Evolutionary conservation across 2,113 vertebrate species (phyloP), one percentile per base, ranked within the genome.

Genomic region (Apodemus sylvaticus): DNA sequence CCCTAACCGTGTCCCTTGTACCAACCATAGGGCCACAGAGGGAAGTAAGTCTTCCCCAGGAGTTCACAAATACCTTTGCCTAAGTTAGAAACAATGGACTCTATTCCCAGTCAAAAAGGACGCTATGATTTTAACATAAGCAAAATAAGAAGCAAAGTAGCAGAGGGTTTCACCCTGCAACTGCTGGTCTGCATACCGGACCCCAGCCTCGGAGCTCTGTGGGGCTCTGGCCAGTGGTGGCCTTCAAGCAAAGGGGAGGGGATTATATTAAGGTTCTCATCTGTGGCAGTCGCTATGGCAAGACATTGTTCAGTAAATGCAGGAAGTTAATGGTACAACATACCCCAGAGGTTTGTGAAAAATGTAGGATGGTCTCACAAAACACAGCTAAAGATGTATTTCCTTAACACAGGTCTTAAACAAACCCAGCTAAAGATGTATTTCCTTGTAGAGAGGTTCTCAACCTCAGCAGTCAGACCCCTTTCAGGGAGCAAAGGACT

Each of bases 81-180:
- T 89, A 94, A 96, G 90, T 96, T 81, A 96, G 86, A 94, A 96
- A 89, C 51, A 86, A 83, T 93, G 76, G 82, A 81, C 19, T 76
- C 71, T 53, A 87, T 64, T 93, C 79, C 78, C 60, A 90, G 93
- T 2, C 39, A 77, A 34, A 66, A n/a, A 55, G 45, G 19, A 71
- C 58, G 39, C 48, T 20, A 78, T 48, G 82, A 60, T 60, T 83
- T 95, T 89, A 89, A 94, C 83, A 71, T 86, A 93, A 95, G 48
- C 74, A 87, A 93, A 36, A 39, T 74, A 74, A 70, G 90, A 88
- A 90, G 16, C 34, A 95, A 94, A 74, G 62, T 36, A 58, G 45
- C 42, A 66, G 62, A 88, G 34, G 34, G 81, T 88, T 94, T 68
- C 68, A 88, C 55, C 45, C 86, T 58, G 0, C 70, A 88, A 66